A percentile compares a stretch with the other conserved stretches of the same genome.
Conservation (phyloP, 2,113 vertebrate genomes). For the Laterallus jamaicensis region DNA sequence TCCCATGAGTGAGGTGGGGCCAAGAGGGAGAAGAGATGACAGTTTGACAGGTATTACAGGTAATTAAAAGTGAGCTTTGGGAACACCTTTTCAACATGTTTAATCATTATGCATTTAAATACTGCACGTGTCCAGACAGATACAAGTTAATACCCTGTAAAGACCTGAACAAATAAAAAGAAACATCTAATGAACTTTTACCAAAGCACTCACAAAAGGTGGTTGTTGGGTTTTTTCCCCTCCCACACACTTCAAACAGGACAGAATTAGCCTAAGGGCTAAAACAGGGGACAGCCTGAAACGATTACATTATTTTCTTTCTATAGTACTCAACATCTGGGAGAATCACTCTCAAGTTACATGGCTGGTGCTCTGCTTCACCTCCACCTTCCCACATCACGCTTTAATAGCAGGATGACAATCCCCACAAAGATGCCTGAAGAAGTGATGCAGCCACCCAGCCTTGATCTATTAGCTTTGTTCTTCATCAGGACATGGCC, state of each 20-base stretch:
- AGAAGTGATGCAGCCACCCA: not conserved
- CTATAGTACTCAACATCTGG: not conserved
- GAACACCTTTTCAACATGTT: slow-evolving; percentile 1
- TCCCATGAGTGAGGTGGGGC: slow-evolving; percentile 17
- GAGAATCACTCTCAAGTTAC: not conserved
- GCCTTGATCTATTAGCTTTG: not conserved
- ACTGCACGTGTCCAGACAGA: not conserved
- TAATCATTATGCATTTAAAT: not conserved
- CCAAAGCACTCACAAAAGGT: not conserved
- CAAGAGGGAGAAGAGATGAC: not conserved
- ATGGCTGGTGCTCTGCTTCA: not conserved
- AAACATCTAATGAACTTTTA: not conserved
- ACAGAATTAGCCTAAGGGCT: slow-evolving; percentile 12
- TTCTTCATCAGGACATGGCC: not conserved
- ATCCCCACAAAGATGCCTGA: fast-evolving
- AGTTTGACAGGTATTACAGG: not conserved
- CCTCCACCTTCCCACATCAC: not conserved
- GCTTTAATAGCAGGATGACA: not conserved
- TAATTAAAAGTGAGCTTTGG: not conserved
- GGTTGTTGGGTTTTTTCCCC: not conserved
- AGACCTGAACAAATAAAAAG: not conserved
- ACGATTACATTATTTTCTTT: slow-evolving; percentile 11
- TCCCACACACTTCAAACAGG: not conserved
- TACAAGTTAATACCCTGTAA: not conserved
- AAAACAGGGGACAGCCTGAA: not conserved